These are phyloP conservation scores for Drosophila flavopinicola DNA, from an alignment of 2,888 invertebrate genomes.

Conservation along the genomic window DNA sequence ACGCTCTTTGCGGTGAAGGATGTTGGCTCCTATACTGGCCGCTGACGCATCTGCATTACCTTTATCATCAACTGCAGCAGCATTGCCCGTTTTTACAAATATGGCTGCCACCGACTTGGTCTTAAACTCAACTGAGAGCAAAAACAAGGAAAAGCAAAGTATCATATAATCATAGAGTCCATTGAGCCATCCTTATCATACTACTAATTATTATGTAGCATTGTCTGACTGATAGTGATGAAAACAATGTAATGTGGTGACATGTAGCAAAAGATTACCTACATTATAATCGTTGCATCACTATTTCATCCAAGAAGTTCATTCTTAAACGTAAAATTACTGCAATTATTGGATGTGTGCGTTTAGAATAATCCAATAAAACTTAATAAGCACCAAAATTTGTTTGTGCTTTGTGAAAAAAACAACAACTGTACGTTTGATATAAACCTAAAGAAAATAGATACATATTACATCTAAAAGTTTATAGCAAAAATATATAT, in stretches of 20 bases:
- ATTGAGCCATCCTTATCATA: conserved; percentile 43
- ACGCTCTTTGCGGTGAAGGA: conserved; percentile 15
- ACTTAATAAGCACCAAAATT: conserved; percentile 32
- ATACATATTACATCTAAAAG: conserved; percentile 9
- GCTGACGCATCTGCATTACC: conserved; percentile 29
- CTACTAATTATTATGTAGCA: conserved; percentile 31
- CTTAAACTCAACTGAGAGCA: conserved; percentile 25
- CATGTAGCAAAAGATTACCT: conserved; percentile 1
- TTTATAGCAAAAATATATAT: conserved; percentile 31
- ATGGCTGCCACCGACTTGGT: conserved; percentile 59
- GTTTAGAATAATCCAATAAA: conserved; percentile 48
- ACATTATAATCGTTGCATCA: conserved; percentile 29
- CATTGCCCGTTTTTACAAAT: conserved; percentile 53
- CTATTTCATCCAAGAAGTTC: conserved; percentile 44
- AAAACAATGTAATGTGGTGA: conserved; percentile 11
- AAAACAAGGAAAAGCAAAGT: conserved; percentile 27
- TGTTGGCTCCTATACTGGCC: conserved; percentile 63
- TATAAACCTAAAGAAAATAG: background rate
- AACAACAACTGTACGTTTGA: conserved; percentile 8
- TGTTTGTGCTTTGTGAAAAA: conserved; percentile 28
- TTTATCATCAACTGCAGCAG: conserved; percentile 35
- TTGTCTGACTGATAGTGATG: conserved; percentile 56
- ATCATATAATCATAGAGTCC: conserved; percentile 27
- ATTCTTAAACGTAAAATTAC: conserved; percentile 37
- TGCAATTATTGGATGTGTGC: conserved; percentile 42